Evolutionary conservation across 2,797 vertebrate species (phyloP).

Genomic region (Malurus splendens): DNA sequence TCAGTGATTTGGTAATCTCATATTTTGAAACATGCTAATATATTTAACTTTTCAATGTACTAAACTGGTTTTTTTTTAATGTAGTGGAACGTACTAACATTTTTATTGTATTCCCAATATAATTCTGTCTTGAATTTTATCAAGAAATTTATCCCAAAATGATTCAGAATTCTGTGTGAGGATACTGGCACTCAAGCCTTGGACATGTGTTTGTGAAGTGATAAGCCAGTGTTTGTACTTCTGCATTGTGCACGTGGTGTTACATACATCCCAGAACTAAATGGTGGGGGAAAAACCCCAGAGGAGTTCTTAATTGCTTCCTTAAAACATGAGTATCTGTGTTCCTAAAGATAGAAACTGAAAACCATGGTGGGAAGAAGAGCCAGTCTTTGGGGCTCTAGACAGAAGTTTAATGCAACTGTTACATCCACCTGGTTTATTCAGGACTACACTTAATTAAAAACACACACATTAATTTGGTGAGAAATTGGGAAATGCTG

Average conservation of each 20-base stretch:
- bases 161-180: neutral
- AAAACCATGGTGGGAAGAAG: neutral
- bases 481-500: neutral
- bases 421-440: neutral
- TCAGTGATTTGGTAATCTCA: neutral
- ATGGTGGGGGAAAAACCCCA: too few species aligned
- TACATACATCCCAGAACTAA: neutral
- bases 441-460: neutral
- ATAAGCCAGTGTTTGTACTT: neutral
- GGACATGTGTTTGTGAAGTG: rapidly evolving
- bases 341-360: neutral
- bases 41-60: neutral
- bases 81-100: rapidly evolving
- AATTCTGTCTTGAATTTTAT: neutral
- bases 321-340: neutral
- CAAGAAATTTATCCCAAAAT: rapidly evolving
- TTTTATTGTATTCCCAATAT: neutral
- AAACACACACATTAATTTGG: neutral
- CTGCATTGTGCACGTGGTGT: rapidly evolving
- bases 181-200: neutral
- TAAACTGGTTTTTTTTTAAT: neutral
- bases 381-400: neutral
- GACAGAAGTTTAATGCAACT: neutral
- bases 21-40: neutral
- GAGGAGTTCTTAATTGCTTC: neutral